These are phyloP conservation scores for Aporophyla lueneburgensis DNA, from an alignment of 2,888 invertebrate species.

Conservation along the genomic window DNA sequence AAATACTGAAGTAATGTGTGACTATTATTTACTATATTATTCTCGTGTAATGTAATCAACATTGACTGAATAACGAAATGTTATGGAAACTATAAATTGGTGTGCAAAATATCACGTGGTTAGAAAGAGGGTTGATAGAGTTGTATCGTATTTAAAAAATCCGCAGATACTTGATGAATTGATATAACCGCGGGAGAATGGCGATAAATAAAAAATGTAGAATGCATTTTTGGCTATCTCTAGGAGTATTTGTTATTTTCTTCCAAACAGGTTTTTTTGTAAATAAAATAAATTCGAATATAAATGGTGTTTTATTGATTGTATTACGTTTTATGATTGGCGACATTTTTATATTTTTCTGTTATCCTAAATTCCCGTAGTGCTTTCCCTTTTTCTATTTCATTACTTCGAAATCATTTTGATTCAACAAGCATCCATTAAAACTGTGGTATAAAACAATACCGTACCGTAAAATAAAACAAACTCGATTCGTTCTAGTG, in stretches of 20 bases:
- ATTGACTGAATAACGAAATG: not conserved
- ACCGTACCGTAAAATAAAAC: not conserved
- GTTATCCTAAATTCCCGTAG: not conserved
- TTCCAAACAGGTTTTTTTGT: not conserved
- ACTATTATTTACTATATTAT: slow-evolving; percentile 1
- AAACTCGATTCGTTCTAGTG: not conserved
- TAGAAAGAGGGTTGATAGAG: not conserved
- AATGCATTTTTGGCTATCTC: slow-evolving; percentile 8
- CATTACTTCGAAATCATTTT: not conserved
- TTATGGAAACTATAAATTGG: not conserved
- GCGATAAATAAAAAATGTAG: not conserved
- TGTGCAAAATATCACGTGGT: not conserved
- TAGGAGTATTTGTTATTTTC: slow-evolving; percentile 3
- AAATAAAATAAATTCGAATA: slow-evolving; percentile 21
- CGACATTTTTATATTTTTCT: not conserved
- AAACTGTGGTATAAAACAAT: not conserved
- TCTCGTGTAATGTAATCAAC: not conserved
- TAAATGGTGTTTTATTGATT: slow-evolving; percentile 27
- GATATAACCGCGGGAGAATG: not conserved
- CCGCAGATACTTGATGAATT: not conserved
- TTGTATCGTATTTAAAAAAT: not conserved
- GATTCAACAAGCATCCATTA: not conserved
- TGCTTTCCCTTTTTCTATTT: not conserved
- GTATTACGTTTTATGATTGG: slow-evolving; percentile 1
- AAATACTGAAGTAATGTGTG: not conserved